Conservation (phyloP, 2,113 vertebrate species). For the Neotragus pygmaeus region DNA sequence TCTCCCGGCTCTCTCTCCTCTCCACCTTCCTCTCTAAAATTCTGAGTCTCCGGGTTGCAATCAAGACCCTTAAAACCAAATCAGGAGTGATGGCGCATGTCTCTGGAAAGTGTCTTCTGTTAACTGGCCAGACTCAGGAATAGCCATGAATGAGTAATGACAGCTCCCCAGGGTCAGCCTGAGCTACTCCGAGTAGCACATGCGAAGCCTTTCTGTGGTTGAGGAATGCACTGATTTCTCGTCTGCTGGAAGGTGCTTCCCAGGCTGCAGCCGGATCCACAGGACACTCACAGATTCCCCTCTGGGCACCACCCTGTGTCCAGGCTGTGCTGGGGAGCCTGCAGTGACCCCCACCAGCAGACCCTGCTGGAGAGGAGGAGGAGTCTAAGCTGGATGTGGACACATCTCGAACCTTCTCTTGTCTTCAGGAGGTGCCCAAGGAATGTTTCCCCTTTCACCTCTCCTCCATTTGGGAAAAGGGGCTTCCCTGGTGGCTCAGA, state of each 20-base stretch:
- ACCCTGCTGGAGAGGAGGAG: neutral
- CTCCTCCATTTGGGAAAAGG: neutral
- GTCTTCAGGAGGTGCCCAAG: neutral
- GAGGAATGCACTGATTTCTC: neutral
- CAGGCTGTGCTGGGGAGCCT: fast-evolving
- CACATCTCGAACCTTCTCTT: neutral
- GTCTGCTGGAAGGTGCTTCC: neutral
- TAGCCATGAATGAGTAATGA: slow-evolving; percentile 40
- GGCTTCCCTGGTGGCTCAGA: neutral
- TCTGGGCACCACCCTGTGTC: neutral
- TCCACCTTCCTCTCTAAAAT: neutral
- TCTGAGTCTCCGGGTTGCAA: slow-evolving; percentile 14
- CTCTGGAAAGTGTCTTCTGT: slow-evolving; percentile 49
- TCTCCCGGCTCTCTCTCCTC: neutral
- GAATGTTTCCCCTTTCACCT: neutral
- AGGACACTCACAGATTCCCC: neutral
- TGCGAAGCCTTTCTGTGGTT: neutral
- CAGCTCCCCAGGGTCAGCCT: neutral
- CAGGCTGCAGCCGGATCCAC: neutral
- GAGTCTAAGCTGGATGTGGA: neutral
- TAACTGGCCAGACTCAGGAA: slow-evolving; percentile 47
- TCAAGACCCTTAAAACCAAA: slow-evolving; percentile 51
- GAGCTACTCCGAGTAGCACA: neutral
- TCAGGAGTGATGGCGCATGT: slow-evolving; percentile 55
- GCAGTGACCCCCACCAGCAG: neutral